Conservation (phyloP, 2,888 invertebrate species). For the Trisateles emortualis region DNA sequence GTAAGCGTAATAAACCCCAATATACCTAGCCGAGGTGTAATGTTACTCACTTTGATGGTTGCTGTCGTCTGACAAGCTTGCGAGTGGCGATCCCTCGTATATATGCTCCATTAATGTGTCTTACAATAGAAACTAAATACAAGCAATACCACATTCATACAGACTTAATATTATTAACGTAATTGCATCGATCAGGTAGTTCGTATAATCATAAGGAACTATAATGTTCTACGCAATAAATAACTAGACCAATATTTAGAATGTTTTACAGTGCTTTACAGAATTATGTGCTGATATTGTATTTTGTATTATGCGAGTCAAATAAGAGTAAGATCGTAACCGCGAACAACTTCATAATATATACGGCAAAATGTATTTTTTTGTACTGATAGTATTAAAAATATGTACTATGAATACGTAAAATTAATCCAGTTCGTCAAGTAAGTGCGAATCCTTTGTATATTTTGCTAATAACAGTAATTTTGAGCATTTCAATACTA, state of each 20-base stretch:
- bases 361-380: no score
- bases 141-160: constrained; percentile 53
- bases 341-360: no score
- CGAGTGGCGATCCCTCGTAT: constrained; percentile 11
- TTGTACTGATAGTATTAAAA: no score
- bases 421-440: no score
- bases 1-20: constrained; percentile 81
- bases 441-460: no score
- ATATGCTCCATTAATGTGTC: constrained; percentile 26
- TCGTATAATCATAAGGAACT: constrained; percentile 59
- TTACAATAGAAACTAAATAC: constrained; percentile 33
- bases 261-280: constrained; percentile 83
- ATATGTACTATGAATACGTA: no score
- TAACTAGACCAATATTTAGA: constrained; percentile 86
- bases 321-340: no score
- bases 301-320: no score
- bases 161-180: constrained; percentile 54
- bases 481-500: no score
- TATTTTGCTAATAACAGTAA: no score
- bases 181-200: constrained; percentile 73
- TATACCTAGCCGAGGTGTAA: constrained; percentile 54
- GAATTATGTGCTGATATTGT: constrained; percentile 79
- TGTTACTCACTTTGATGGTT: constrained; percentile 17
- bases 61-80: constrained; percentile 16
- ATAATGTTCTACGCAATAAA: constrained; percentile 76